phyloP scores from a whole-genome alignment of 2,797 vertebrate genomes.

The Micrastur ruficollis region DNA sequence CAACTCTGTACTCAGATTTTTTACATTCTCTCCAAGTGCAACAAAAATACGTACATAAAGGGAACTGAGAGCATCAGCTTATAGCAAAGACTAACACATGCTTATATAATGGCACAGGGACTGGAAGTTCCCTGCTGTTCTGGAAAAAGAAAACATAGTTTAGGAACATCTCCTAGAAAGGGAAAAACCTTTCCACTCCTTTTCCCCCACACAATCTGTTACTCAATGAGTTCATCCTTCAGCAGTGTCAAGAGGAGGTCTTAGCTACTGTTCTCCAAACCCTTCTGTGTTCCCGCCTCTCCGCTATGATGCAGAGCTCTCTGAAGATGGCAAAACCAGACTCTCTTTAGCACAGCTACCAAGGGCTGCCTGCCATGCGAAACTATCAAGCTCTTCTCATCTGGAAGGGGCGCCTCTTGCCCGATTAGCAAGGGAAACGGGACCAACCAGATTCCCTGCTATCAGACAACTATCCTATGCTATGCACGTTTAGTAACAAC shows the following conservation, averaged over 20 bases:
- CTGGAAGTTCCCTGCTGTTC: slow-evolving; percentile 48
- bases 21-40: not conserved
- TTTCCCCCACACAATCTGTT: slow-evolving; percentile 46
- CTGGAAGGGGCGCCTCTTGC: not conserved
- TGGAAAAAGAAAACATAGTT: slow-evolving; percentile 5
- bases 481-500: not conserved
- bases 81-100: slow-evolving; percentile 16
- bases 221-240: not conserved
- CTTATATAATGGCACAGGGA: not conserved
- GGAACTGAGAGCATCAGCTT: not conserved
- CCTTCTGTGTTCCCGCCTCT: not conserved
- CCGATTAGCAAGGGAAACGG: not conserved
- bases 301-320: not conserved
- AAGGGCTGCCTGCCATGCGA: not conserved
- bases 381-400: not conserved
- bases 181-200: slow-evolving; percentile 20
- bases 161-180: slow-evolving; percentile 24
- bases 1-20: not conserved
- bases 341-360: not conserved
- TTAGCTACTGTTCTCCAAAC: not conserved
- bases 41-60: not conserved
- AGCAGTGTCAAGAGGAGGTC: slow-evolving; percentile 1
- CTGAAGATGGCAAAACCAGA: not conserved
- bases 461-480: not conserved
- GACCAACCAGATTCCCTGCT: rapidly evolving